Evolutionary conservation across 1,140 invertebrate genomes (phyloP).

Genomic region (Halictus rubicundus): DNA sequence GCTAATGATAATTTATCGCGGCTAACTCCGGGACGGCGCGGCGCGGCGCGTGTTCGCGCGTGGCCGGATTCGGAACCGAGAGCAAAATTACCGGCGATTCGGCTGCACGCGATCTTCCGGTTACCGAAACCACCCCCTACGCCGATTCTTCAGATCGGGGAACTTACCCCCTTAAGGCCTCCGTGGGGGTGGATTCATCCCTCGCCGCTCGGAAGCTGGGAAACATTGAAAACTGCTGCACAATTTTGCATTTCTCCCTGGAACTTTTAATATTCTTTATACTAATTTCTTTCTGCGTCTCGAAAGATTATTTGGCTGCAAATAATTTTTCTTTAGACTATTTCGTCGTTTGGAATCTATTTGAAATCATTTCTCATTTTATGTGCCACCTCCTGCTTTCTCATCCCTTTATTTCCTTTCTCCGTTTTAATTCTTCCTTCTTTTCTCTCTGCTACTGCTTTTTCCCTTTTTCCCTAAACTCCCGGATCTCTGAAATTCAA

Average conservation of each 20-base stretch:
- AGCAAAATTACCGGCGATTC: slow-evolving; percentile 3
- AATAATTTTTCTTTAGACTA: too few species aligned
- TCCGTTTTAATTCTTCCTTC: too few species aligned
- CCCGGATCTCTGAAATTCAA: too few species aligned
- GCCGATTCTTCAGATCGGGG: slow-evolving; percentile 61
- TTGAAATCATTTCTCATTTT: too few species aligned
- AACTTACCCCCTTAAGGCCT: slow-evolving; percentile 11
- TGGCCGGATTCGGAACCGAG: background rate
- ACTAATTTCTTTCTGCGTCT: too few species aligned
- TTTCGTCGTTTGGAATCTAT: too few species aligned
- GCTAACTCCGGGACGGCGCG: background rate
- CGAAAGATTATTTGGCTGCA: too few species aligned
- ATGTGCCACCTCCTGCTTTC: too few species aligned
- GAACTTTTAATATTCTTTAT: too few species aligned
- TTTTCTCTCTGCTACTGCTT: too few species aligned
- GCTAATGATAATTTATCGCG: slow-evolving; percentile 15
- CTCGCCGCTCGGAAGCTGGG: background rate
- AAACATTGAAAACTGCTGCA: background rate
- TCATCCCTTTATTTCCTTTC: too few species aligned
- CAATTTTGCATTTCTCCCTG: background rate
- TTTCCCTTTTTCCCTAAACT: too few species aligned
- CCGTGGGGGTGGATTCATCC: slow-evolving; percentile 33
- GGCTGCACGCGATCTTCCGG: slow-evolving; percentile 58
- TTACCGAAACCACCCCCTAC: slow-evolving; percentile 59
- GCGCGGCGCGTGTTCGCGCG: background rate